A percentile compares a stretch with the other conserved stretches of the same genome.
Evolutionary conservation across 1,140 invertebrate species (phyloP).

Genomic region (Pomacea maculata): DNA sequence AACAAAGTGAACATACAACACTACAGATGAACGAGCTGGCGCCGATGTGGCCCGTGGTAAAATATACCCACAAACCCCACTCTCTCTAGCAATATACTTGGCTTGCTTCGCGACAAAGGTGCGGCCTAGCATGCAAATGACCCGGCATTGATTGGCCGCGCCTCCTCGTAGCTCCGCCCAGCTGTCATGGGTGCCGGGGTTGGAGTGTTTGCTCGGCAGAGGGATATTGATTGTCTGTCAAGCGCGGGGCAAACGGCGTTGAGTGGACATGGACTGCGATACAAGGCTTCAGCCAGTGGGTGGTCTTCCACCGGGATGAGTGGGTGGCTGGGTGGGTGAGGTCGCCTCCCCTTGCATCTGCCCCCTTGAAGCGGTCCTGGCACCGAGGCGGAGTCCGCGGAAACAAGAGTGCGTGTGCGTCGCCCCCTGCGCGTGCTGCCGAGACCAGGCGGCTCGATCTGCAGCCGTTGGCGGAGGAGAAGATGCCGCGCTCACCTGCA

Average conservation of each 20-base stretch:
- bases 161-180: slow-evolving; percentile 16
- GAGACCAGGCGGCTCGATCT: no score
- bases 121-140: slow-evolving; percentile 21
- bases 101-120: slow-evolving; percentile 1
- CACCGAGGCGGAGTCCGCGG: no score
- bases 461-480: background rate
- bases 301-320: slow-evolving; percentile 7
- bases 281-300: slow-evolving; percentile 19
- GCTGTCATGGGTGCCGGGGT: background rate
- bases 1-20: slow-evolving; percentile 3
- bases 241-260: background rate
- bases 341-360: no score
- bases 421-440: no score
- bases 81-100: slow-evolving; percentile 21
- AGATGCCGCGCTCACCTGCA: background rate
- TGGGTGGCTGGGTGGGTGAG: slow-evolving; percentile 1
- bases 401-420: no score
- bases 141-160: slow-evolving; percentile 19
- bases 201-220: background rate
- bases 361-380: no score
- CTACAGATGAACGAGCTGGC: slow-evolving; percentile 1
- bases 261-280: slow-evolving; percentile 1
- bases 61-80: slow-evolving; percentile 19
- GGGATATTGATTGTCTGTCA: slow-evolving; percentile 5
- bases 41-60: background rate